phyloP scores from a whole-genome alignment of 2,797 vertebrate species.

The Lagothrix lagotricha region DNA sequence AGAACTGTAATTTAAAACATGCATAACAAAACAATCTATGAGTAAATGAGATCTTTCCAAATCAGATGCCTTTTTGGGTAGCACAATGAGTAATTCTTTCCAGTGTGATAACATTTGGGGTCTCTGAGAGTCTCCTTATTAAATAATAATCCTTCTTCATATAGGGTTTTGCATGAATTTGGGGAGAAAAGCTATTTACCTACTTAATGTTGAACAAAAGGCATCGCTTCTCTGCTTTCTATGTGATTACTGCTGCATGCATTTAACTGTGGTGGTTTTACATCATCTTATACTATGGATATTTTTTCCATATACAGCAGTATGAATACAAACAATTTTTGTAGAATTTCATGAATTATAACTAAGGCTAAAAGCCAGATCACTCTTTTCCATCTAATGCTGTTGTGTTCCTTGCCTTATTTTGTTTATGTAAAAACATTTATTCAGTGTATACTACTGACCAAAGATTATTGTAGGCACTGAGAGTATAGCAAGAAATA shows the following conservation, averaged over 20 bases:
- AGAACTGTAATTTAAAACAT: slow-evolving; percentile 59
- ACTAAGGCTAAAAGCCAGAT: neutral
- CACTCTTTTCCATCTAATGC: neutral
- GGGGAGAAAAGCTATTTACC: slow-evolving; percentile 16
- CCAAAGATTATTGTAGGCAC: neutral
- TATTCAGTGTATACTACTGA: neutral
- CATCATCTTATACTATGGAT: neutral
- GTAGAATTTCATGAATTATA: neutral
- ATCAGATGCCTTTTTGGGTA: slow-evolving; percentile 43
- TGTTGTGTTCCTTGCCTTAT: neutral
- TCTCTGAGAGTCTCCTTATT: slow-evolving; percentile 50
- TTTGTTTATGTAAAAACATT: neutral
- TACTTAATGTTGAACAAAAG: slow-evolving; percentile 58
- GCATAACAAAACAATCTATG: slow-evolving; percentile 39
- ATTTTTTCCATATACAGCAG: neutral
- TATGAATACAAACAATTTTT: neutral
- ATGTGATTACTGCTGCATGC: neutral
- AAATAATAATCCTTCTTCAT: slow-evolving; percentile 48
- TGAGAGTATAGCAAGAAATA: neutral
- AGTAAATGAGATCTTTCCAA: slow-evolving; percentile 41
- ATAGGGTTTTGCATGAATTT: slow-evolving; percentile 36
- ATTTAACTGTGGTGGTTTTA: neutral
- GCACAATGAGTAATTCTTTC: slow-evolving; percentile 42
- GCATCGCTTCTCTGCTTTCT: neutral
- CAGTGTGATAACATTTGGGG: neutral